Conservation (phyloP, 2,797 vertebrate genomes). For the Smutsia gigantea region DNA sequence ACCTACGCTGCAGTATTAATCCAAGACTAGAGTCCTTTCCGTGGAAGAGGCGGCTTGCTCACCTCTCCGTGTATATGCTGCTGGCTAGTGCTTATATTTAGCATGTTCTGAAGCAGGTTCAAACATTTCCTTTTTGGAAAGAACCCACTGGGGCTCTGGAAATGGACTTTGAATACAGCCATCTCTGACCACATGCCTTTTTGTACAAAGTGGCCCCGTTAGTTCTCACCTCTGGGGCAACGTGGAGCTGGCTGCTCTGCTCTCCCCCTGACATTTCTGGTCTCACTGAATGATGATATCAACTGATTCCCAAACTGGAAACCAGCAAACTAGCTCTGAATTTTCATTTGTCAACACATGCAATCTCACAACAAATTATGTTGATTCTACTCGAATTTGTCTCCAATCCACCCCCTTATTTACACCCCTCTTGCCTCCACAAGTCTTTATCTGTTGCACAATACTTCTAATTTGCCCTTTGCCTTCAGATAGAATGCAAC, state of each 20-base stretch:
- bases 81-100: background rate
- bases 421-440: background rate
- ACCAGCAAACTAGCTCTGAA: background rate
- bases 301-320: background rate
- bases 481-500: background rate
- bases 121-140: background rate
- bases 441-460: background rate
- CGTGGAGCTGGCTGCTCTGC: rapidly evolving
- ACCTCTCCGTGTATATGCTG: background rate
- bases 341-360: background rate
- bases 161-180: background rate
- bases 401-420: background rate
- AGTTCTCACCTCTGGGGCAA: background rate
- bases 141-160: background rate
- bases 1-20: background rate
- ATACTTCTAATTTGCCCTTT: background rate
- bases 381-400: background rate
- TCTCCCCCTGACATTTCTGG: background rate
- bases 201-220: background rate
- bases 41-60: background rate
- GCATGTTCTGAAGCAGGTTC: background rate
- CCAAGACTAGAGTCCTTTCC: background rate
- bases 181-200: background rate
- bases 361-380: background rate
- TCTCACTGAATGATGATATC: background rate